Conservation (phyloP, 2,888 invertebrate genomes). For the Didymodactylos carnosus region DNA sequence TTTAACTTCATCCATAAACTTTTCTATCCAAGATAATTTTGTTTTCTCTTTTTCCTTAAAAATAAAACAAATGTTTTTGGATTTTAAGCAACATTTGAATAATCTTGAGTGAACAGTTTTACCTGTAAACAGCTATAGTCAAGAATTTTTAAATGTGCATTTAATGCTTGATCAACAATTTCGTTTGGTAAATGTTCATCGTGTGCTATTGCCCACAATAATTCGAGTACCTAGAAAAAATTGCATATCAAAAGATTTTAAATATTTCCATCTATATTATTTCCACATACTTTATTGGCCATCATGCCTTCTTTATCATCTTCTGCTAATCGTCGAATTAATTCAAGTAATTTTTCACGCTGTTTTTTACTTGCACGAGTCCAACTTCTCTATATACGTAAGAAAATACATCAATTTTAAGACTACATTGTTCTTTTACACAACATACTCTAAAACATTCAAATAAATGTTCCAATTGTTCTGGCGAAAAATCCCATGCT, state of each 20-base stretch:
- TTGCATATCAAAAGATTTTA: too few species aligned
- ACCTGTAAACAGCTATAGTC: conserved; percentile 55
- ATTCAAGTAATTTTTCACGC: conserved; percentile 73
- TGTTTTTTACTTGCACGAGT: conserved; percentile 83
- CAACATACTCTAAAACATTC: conserved; percentile 67
- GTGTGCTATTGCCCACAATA: conserved; percentile 90
- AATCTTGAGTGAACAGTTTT: too few species aligned
- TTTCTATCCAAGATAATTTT: neutral
- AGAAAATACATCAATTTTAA: conserved; percentile 25
- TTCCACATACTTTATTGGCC: conserved; percentile 30
- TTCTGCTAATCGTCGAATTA: conserved; percentile 79
- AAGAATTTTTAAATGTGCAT: conserved; percentile 86
- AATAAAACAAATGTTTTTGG: too few species aligned
- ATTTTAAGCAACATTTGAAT: too few species aligned
- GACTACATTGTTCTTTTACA: neutral
- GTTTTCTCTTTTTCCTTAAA: neutral
- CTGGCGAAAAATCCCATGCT: conserved; percentile 92
- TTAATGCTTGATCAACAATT: conserved; percentile 83
- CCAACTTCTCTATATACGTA: conserved; percentile 47
- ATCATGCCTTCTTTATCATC: conserved; percentile 68
- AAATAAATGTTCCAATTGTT: conserved; percentile 85
- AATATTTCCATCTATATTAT: too few species aligned
- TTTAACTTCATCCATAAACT: neutral
- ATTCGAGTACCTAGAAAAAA: too few species aligned
- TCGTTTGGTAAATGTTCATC: conserved; percentile 86